Percentiles rank a stretch among this genome's conserved stretches.
Conservation (phyloP, 1,140 invertebrate species). For the Atta colombica region DNA sequence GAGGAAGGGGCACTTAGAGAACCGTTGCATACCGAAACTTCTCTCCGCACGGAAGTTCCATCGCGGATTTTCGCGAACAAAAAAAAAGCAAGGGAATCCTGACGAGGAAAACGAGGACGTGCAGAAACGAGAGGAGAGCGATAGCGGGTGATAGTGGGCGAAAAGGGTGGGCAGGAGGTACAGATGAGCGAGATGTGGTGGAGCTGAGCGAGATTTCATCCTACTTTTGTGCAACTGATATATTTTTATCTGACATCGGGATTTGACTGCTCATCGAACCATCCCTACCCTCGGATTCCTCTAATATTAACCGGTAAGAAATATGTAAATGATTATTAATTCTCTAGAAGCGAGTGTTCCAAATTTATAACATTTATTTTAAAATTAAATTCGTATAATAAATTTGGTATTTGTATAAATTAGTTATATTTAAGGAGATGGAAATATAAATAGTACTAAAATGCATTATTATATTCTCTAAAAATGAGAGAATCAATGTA, state of each 20-base stretch:
- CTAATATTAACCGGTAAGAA: constrained; percentile 40
- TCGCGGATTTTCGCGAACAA: constrained; percentile 53
- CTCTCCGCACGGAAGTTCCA: constrained; percentile 8
- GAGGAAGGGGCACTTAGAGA: constrained; percentile 41
- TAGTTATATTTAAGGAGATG: no score
- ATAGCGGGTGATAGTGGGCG: constrained; percentile 19
- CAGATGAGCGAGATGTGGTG: constrained; percentile 27
- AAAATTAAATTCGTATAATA: no score
- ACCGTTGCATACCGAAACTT: constrained; percentile 56
- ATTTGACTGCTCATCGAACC: constrained; percentile 29
- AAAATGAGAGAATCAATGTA: no score
- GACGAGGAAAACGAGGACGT: constrained; percentile 32
- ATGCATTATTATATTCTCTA: no score
- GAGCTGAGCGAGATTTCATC: constrained; percentile 42
- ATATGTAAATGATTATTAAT: constrained; percentile 31
- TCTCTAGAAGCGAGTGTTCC: no score
- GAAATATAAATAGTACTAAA: no score
- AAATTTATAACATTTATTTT: no score
- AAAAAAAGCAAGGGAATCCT: constrained; percentile 19
- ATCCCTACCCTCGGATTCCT: neutral
- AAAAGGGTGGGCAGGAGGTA: neutral
- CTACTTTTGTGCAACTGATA: constrained; percentile 46
- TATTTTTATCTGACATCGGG: constrained; percentile 55
- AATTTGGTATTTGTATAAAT: no score
- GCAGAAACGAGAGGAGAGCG: neutral